Base-by-base conservation (phyloP, 2,113 vertebrate genomes). In the Gobiocypris rarus region DNA sequence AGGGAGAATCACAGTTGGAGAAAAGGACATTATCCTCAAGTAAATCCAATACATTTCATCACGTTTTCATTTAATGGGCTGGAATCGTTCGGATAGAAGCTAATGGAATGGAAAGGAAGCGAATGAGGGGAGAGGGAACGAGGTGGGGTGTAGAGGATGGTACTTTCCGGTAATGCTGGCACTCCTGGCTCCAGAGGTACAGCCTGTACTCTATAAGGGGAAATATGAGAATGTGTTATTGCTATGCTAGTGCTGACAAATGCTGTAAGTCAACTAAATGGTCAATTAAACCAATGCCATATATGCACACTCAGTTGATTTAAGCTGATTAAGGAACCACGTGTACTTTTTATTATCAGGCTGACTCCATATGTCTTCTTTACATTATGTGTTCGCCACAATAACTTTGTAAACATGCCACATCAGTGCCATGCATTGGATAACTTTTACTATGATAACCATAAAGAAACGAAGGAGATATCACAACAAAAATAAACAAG, bases 21-120 rank as follows among this genome's bases (percentile, higher is more conserved):
- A 85, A 76, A 92, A 91, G 88, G 88, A 84, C 91, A 91, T 86
- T 92, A 93, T 93, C 90, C 91, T 89, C 89, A 63, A 75, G 91
- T 91, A 93, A 92, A 94, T 94, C 93, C 89, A 94, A 93, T 94
- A 89, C 88, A 84, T 84, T 75, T 90, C 86, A 88, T 88, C 91
- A 81, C 84, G 22, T 91, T 90, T 91, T 89, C 76, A 91, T 89
- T 91, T 93, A 92, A 93, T 91, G 91, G 87, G 89, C 83, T 82
- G 90, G 90, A 91, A 92, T 92, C 84, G 86, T 90, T 89, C 82
- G 85, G 81, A 90, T 74, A 41, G 90, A 90, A 84, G 92, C 87
- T 90, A 89, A 89, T 93, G 93, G 81, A 85, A 86, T 88, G 80
- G 82, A 86, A 87, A 85, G 81, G 81, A 78, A 78, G 69, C n/a